Base-by-base conservation (phyloP, 2,797 vertebrate species). In the Salarias fasciatus region DNA sequence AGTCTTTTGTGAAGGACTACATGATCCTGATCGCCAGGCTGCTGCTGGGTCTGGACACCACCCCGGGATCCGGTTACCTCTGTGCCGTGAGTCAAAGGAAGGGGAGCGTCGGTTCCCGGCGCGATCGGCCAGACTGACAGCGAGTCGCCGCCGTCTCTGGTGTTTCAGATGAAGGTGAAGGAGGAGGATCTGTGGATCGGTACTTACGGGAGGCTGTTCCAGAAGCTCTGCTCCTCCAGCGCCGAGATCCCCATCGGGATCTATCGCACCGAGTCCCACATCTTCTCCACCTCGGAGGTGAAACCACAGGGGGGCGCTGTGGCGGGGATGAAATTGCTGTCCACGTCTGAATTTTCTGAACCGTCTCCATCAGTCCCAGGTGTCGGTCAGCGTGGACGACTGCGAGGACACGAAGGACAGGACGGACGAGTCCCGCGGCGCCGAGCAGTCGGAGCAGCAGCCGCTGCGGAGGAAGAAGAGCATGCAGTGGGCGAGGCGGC, bases 401-500 rank as follows among this genome's bases (percentile, higher is more conserved):
- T 88, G 90, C 6, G 86, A 92, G 30, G 93, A 94, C 85, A 78
- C 89, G 12, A 91, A 87, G 53, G 93, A 94, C 8, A 83, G 61
- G 11, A 88, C 74, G 2, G 92, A 92, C 2, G 91, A 92, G 56
- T 81, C 89, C 0, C 93, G 90, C 1, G 76, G 89, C 47, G 90
- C 90, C 0, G 95, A 97, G 72, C 95, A 90, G 13, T 89, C 93
- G 0, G 95, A 97, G 63, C 92, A n/a, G n/a, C n/a, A 93, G 82
- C 95, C 95, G 0, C 79, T 96, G 75, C 91, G 94, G 81, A 94
- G 97, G 74, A 95, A 93, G 82, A 98, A 97, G 91, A 99, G 97
- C 90, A 95, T 97, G 94, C 95, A 95, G 85, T 99, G 97, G 97
- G 96, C 96, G 0, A 93, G 96, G 3, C 92, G 94, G 3, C 93